Evolutionary conservation across 2,888 invertebrate genomes (phyloP).

Genomic region (Cheilosia soror): DNA sequence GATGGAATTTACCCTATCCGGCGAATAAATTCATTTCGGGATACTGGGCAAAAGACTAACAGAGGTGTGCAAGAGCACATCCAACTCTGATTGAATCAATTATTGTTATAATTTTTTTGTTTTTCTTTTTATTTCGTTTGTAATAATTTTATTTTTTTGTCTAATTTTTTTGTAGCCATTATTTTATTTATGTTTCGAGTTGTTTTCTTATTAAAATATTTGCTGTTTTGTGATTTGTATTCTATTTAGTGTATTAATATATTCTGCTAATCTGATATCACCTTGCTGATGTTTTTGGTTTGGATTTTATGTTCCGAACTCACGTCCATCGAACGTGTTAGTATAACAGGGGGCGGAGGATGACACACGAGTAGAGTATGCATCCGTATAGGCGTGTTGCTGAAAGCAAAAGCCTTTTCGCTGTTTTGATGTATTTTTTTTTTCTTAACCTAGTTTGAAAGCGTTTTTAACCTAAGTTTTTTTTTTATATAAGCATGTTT

Average conservation of each 20-base stretch:
- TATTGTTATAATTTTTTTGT: constrained; percentile 55
- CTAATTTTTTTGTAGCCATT: constrained; percentile 41
- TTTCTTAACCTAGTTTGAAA: constrained; percentile 72
- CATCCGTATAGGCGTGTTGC: constrained; percentile 44
- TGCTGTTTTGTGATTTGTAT: constrained; percentile 66
- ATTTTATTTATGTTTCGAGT: constrained; percentile 63
- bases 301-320: constrained; percentile 69
- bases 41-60: constrained; percentile 81
- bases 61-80: constrained; percentile 82
- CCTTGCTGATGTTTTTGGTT: constrained; percentile 68
- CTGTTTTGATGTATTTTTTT: constrained; percentile 51
- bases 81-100: constrained; percentile 82
- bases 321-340: constrained; percentile 74
- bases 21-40: constrained; percentile 79
- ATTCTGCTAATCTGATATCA: constrained; percentile 82
- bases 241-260: constrained; percentile 81
- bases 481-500: constrained; percentile 30
- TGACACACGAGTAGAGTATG: background rate
- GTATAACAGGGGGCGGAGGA: constrained; percentile 5
- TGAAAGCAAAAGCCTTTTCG: constrained; percentile 69
- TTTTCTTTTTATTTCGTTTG: constrained; percentile 52
- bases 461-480: constrained; percentile 72
- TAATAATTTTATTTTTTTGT: constrained; percentile 74
- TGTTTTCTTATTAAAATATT: constrained; percentile 69
- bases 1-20: constrained; percentile 79